These are phyloP conservation scores for Pseudococcus longispinus DNA, from an alignment of 2,888 invertebrate species.

Conservation along the genomic window DNA sequence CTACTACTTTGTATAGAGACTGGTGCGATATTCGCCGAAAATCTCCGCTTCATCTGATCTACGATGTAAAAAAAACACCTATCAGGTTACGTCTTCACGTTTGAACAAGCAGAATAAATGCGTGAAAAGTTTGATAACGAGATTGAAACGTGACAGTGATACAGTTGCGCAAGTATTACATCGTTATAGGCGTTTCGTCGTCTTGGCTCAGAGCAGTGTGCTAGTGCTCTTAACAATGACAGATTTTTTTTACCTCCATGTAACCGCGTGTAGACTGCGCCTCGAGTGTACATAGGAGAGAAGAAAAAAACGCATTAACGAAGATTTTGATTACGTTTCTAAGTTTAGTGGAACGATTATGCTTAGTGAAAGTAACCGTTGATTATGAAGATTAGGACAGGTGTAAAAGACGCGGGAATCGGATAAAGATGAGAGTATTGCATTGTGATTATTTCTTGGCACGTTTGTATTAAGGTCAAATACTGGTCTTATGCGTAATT, in stretches of 20 bases:
- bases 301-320: constrained; percentile 4
- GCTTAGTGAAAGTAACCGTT: constrained; percentile 33
- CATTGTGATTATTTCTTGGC: not conserved
- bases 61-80: not conserved
- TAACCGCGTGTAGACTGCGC: not conserved
- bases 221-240: constrained; percentile 9
- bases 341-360: constrained; percentile 37
- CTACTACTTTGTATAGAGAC: not conserved
- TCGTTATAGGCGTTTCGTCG: not conserved
- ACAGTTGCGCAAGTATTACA: constrained; percentile 35
- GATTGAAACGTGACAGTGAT: constrained; percentile 39
- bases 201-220: not conserved
- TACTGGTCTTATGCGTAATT: constrained; percentile 24
- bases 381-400: constrained; percentile 28
- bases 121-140: constrained; percentile 20
- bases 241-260: constrained; percentile 1
- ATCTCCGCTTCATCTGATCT: not conserved
- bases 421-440: not conserved
- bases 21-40: not conserved
- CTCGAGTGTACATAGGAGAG: not conserved
- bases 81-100: not conserved
- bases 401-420: constrained; percentile 28
- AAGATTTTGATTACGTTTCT: constrained; percentile 18
- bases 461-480: constrained; percentile 35
- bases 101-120: constrained; percentile 16